Percentiles rank a stretch among this genome's conserved stretches.
Evolutionary conservation across 2,797 vertebrate species (phyloP).

Genomic region (Scomberomorus guttatus): DNA sequence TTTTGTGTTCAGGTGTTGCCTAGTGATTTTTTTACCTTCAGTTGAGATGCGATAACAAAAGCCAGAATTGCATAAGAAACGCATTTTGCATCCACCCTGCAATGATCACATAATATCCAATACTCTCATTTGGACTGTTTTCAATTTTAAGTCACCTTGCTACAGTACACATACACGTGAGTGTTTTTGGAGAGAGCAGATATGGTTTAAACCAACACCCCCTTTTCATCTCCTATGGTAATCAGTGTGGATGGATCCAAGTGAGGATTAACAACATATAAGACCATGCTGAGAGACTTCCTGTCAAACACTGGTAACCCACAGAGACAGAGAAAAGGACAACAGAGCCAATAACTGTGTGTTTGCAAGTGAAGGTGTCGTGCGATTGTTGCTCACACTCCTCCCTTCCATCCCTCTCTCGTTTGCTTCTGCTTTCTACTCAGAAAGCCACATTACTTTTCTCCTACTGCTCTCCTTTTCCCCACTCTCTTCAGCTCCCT

Average conservation of each 20-base stretch:
- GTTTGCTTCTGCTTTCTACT: slow-evolving; percentile 3
- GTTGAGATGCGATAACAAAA: neutral
- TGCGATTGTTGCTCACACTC: slow-evolving; percentile 30
- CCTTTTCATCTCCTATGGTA: slow-evolving; percentile 40
- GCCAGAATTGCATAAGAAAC: neutral
- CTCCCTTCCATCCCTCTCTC: neutral
- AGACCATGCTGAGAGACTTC: slow-evolving; percentile 74
- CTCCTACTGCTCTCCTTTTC: neutral
- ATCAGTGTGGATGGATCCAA: slow-evolving; percentile 61
- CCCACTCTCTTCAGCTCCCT: neutral
- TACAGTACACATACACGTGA: neutral
- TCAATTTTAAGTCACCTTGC: too few relatives aligned
- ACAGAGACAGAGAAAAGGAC: slow-evolving; percentile 59
- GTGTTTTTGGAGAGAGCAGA: slow-evolving; percentile 28
- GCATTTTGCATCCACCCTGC: neutral
- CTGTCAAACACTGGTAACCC: slow-evolving; percentile 72
- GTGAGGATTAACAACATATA: slow-evolving; percentile 74
- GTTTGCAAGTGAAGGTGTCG: slow-evolving; percentile 29
- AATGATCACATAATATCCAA: neutral
- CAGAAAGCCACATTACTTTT: neutral
- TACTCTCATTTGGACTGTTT: neutral
- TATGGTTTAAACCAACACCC: slow-evolving; percentile 31
- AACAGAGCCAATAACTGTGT: slow-evolving; percentile 23
- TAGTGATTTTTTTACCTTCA: neutral
- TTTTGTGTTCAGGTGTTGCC: neutral